phyloP scores from a whole-genome alignment of 2,113 vertebrate species.

The Pseudopipra pipra region DNA sequence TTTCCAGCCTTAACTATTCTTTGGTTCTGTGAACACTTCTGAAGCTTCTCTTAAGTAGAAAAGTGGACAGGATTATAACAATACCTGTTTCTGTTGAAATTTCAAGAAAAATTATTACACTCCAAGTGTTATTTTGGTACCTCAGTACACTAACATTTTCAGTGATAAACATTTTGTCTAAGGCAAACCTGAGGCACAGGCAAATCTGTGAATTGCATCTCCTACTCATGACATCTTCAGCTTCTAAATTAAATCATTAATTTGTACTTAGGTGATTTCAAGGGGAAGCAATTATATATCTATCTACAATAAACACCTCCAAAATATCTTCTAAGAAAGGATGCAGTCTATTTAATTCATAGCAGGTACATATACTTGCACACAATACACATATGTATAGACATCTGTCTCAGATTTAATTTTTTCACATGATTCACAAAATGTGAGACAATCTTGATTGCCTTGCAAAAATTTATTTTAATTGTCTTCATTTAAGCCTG shows the following conservation, averaged over 20 bases:
- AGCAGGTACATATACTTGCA: rapidly evolving
- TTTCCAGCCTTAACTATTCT: not conserved
- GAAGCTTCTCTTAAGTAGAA: not conserved
- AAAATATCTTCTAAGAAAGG: not conserved
- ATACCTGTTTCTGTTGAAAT: not conserved
- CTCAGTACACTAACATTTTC: not conserved
- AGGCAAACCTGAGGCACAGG: not conserved
- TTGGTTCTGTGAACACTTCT: not conserved
- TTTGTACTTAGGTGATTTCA: not conserved
- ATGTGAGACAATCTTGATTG: not conserved
- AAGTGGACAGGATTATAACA: not conserved
- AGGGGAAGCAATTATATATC: not conserved
- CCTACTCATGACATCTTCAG: not conserved
- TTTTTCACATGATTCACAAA: not conserved
- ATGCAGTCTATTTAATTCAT: not conserved
- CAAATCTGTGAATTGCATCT: not conserved
- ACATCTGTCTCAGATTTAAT: not conserved
- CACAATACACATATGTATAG: not conserved
- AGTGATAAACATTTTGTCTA: not conserved
- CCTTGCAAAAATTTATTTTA: not conserved
- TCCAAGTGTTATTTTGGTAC: not conserved
- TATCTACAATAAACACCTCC: not conserved
- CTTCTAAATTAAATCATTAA: not conserved
- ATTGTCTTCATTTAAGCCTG: not conserved
- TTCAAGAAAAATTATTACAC: not conserved